These are phyloP conservation scores for Caenorhabditis remanei DNA, from an alignment of 1,140 invertebrate species.

Conservation along the genomic window DNA sequence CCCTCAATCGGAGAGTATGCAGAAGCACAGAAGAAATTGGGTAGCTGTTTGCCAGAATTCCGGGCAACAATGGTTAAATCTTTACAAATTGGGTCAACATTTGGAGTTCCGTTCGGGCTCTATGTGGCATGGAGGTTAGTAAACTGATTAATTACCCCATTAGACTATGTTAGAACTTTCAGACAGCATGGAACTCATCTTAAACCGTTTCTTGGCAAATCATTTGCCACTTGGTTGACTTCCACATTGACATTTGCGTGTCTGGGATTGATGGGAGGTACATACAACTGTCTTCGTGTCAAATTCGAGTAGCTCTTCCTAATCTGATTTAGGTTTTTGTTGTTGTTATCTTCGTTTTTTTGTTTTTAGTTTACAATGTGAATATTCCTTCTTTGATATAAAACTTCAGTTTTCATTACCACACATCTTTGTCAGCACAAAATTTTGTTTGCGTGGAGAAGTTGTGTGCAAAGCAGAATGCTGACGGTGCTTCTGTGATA, in stretches of 20 bases:
- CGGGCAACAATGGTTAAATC: conserved; percentile 48
- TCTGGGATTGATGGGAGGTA: conserved; percentile 60
- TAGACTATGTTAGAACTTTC: neutral
- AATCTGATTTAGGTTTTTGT: neutral
- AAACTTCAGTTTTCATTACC: conserved; percentile 8
- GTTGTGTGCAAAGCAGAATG: neutral
- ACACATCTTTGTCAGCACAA: neutral
- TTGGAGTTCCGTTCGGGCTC: conserved; percentile 62
- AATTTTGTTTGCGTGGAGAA: neutral
- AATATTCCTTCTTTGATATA: neutral
- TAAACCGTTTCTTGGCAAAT: conserved; percentile 58
- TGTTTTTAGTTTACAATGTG: neutral
- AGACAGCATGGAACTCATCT: conserved; percentile 44
- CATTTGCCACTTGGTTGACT: conserved; percentile 55
- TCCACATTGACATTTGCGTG: conserved; percentile 53
- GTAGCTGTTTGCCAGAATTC: conserved; percentile 59
- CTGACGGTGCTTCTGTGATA: conserved; percentile 41
- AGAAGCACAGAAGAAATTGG: conserved; percentile 61
- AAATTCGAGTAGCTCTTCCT: conserved; percentile 13
- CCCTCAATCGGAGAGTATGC: conserved; percentile 58
- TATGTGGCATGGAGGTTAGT: conserved; percentile 56
- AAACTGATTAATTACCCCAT: neutral
- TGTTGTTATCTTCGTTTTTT: neutral
- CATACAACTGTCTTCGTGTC: conserved; percentile 60
- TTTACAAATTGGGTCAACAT: conserved; percentile 41